A percentile compares a stretch with the other conserved stretches of the same genome.
Evolutionary conservation across 2,888 invertebrate species (phyloP).

Genomic region (Acleris holmiana): DNA sequence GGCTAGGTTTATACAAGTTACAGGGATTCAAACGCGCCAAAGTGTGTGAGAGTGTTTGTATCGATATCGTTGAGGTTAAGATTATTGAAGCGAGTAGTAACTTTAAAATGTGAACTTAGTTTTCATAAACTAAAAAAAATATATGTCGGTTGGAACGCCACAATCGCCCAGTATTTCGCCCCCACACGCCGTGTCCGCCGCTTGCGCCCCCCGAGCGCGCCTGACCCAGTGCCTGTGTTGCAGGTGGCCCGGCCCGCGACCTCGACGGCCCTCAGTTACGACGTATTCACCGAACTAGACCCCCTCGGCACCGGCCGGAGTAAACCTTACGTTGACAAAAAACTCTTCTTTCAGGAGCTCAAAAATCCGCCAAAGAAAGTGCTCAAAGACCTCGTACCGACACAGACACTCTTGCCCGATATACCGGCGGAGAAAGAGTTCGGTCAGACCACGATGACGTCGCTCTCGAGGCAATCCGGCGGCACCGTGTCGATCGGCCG

Average conservation of each 20-base stretch:
- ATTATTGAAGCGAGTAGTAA: neutral
- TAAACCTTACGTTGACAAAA: conserved; percentile 97
- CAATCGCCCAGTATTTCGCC: neutral
- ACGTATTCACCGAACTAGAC: conserved; percentile 97
- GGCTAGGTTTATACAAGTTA: no score
- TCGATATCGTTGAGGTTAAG: neutral
- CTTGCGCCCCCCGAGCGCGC: conserved; percentile 1
- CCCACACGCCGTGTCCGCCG: conserved; percentile 22
- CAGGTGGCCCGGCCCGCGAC: conserved; percentile 70
- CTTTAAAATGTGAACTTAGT: neutral
- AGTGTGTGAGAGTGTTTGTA: neutral
- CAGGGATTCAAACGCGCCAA: no score
- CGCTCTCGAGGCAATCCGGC: conserved; percentile 76
- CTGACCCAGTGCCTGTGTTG: conserved; percentile 61
- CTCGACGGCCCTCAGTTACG: conserved; percentile 83
- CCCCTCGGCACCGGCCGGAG: conserved; percentile 96
- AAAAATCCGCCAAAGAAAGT: conserved; percentile 97
- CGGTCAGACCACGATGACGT: conserved; percentile 77
- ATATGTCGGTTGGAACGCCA: neutral
- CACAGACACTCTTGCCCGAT: conserved; percentile 69
- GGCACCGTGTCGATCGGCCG: conserved; percentile 77
- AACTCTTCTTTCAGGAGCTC: conserved; percentile 97
- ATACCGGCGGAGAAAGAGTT: conserved; percentile 63
- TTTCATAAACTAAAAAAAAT: no score
- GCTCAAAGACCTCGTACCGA: conserved; percentile 91